phyloP scores from a whole-genome alignment of 2,113 vertebrate species.

The Myotis lucifugus region DNA sequence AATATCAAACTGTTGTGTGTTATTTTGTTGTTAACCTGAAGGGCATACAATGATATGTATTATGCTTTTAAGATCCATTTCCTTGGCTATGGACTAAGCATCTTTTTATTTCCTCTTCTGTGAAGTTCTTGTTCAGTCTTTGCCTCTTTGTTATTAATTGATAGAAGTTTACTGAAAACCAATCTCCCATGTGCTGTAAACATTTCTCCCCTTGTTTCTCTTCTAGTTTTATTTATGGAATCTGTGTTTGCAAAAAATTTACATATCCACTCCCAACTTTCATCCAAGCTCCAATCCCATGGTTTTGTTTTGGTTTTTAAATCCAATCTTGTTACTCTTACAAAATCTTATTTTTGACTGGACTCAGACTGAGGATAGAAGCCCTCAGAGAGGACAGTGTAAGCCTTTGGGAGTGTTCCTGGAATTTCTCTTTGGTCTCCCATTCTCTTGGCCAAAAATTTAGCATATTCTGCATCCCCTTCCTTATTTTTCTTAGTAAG shows the following conservation, averaged over 20 bases:
- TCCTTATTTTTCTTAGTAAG: constrained; percentile 94
- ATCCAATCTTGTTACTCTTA: not conserved
- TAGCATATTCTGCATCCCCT: constrained; percentile 91
- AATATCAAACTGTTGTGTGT: too few species aligned
- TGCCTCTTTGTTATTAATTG: not conserved
- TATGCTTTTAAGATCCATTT: not conserved
- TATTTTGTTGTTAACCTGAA: not conserved
- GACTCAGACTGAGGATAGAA: not conserved
- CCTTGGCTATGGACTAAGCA: not conserved
- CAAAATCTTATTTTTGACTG: constrained; percentile 36
- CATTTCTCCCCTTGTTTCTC: not conserved
- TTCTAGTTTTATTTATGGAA: not conserved
- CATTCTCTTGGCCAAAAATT: constrained; percentile 89
- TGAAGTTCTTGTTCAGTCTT: not conserved
- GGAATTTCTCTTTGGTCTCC: not conserved
- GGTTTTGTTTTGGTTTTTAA: not conserved
- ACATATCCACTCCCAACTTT: not conserved
- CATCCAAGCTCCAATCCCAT: not conserved
- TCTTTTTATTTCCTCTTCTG: not conserved
- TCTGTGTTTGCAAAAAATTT: not conserved
- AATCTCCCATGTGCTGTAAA: not conserved
- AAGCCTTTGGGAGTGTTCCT: not conserved
- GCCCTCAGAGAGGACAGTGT: not conserved
- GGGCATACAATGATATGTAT: not conserved
- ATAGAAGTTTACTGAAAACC: not conserved